These are phyloP conservation scores for Hapalemur alaotrensis DNA, from an alignment of 2,797 vertebrate genomes.

Conservation along the genomic window DNA sequence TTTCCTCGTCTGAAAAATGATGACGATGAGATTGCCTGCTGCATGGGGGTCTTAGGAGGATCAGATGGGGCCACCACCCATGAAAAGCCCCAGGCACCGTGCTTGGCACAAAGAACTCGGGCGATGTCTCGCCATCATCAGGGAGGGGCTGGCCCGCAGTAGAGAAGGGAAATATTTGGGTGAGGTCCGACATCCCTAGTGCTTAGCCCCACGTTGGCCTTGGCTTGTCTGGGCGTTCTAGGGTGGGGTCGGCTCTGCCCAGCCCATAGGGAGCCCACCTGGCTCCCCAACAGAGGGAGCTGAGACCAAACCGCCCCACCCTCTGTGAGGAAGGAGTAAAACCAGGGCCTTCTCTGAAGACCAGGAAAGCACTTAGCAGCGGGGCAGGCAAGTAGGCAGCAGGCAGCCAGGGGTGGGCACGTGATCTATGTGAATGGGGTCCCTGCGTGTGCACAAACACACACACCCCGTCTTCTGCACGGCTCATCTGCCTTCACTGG, in stretches of 20 bases:
- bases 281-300: background rate
- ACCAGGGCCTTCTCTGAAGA: background rate
- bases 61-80: background rate
- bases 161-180: too few species aligned
- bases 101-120: background rate
- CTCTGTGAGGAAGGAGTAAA: background rate
- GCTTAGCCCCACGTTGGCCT: background rate
- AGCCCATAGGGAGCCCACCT: background rate
- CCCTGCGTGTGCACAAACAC: fast-evolving
- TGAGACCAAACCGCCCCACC: background rate
- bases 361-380: background rate
- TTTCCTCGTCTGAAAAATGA: background rate
- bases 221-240: background rate
- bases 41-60: background rate
- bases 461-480: background rate
- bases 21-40: background rate
- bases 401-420: fast-evolving
- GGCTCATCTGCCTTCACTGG: background rate
- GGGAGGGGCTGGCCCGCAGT: background rate
- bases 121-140: too few species aligned
- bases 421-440: background rate
- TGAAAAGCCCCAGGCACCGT: background rate
- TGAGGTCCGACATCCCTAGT: background rate
- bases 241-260: background rate
- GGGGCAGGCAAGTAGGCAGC: background rate